Base-by-base conservation (phyloP, 2,888 invertebrate genomes). In the Nemapogon koenigi region DNA sequence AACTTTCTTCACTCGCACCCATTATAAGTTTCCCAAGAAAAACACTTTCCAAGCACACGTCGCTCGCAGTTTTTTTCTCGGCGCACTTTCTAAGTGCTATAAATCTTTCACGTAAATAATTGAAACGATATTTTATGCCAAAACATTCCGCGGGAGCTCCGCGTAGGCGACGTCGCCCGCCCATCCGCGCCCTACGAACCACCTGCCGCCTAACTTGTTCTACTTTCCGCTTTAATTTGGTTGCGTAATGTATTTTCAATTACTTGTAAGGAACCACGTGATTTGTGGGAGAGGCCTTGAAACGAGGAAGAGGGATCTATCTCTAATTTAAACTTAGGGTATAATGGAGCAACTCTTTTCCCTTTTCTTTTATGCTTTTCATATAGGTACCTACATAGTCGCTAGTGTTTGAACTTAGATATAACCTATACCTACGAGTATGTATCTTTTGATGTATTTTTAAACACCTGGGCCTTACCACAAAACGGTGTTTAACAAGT, bases 71-170 rank as follows among this genome's bases (percentile, higher is more conserved):
- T 76, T 76, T 41, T 78, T 78, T 73, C 75, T 65, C 66, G 57
- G 76, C 76, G 73, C 76, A 75, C 73, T 78, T 78, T 75, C 75
- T 73, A 78, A 78, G 76, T 73, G 64, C 72, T 40, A 78, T 78
- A 78, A 78, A 78, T 78, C 78, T 78, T 59, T 65, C 72, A 69
- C 72, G 76, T 79, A 80, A 80, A 80, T 80, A 80, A 80, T 80
- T 80, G 80, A 80, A 80, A 78, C 80, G 73, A 80, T 80, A 80
- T 80, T 80, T 80, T 80, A 80, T 78, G 78, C 78, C 78, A 72
- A 76, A 78, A 75, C 76, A 76, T 78, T 75, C 73, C 71, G 67
- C 62, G 58, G 38, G 70, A 13, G 37, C 25, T 19, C 25, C 13
- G 37, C 37, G 37, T 27, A 14, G 33, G 33, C 36, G 40, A 40